Evolutionary conservation across 23 tunicate species (phyloP).

Genomic region (Halocynthia roretzi): DNA sequence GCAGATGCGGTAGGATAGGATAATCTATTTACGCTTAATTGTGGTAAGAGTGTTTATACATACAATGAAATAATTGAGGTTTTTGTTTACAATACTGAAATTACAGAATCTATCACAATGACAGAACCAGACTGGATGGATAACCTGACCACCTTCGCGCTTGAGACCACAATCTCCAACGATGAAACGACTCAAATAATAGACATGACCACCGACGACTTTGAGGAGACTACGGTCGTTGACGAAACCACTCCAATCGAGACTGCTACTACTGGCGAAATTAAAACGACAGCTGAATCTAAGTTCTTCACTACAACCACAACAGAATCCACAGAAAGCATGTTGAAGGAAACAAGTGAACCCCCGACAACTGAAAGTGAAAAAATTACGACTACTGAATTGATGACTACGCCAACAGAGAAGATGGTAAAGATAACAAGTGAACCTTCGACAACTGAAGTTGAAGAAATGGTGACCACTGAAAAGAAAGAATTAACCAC

Average conservation of each 20-base stretch:
- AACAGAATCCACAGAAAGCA: neutral
- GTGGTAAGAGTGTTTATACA: too few species aligned
- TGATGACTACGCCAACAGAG: neutral
- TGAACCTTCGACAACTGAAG: conserved; percentile 10
- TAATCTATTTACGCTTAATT: too few species aligned
- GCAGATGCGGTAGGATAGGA: too few species aligned
- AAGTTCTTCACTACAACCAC: neutral
- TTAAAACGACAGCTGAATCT: neutral
- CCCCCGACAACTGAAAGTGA: neutral
- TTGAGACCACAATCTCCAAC: neutral
- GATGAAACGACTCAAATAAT: neutral
- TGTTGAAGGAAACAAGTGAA: neutral
- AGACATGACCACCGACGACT: neutral
- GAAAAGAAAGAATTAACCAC: neutral
- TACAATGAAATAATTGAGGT: too few species aligned
- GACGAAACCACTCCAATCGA: neutral
- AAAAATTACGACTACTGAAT: neutral
- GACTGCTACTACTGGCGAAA: neutral
- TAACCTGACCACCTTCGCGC: neutral
- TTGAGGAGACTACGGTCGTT: neutral
- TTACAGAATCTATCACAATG: neutral
- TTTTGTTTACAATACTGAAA: too few species aligned
- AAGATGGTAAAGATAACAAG: neutral
- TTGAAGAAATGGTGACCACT: neutral
- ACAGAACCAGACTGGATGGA: conserved; percentile 4